Base-by-base conservation (phyloP, 2,113 vertebrate species). In the Podiceps cristatus region DNA sequence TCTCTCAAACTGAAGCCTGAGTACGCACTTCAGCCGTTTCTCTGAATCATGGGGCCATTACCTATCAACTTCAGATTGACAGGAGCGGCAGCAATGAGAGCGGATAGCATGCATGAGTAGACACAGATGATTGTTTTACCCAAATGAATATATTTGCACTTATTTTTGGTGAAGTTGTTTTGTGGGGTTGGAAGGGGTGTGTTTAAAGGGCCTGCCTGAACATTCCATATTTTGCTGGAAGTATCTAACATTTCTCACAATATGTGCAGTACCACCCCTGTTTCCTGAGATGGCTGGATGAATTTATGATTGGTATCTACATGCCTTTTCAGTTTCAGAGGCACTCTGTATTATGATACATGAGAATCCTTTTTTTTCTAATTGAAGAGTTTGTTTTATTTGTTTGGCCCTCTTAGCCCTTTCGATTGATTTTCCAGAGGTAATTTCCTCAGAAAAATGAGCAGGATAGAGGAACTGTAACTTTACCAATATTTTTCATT, bases 1-100 rank as follows among this genome's bases (percentile, higher is more conserved):
- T 99, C 98, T 98, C 97, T 98, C 98, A 98, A 94, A 96, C 95
- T 97, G 98, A 98, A 98, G 97, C 96, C 96, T 93, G 77, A 98
- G 96, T 98, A 98, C 93, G 98, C 97, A 98, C 97, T 98, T 98
- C 96, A 98, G 97, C 96, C 97, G 98, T 98, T 98, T 96, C 89
- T 76, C 93, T 96, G 98, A 98, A 98, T 98, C 97, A 96, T 91
- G 95, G 97, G 98, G 96, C 97, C 94, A 95, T 98, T 98, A 98
- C 98, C 97, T 97, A 96, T 98, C 98, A 98, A 96, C 97, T 98
- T 96, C 92, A 95, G 97, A 98, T 97, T 95, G 95, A 98, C 98
- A 98, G 91, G 93, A 94, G 80, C 28, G 81, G 97, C 97, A 98
- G 97, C 95, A 93, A 35, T 6, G 13, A 90, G 92, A 98, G 90